Conservation (phyloP, 2,797 vertebrate genomes). For the Megalops cyprinoides region DNA sequence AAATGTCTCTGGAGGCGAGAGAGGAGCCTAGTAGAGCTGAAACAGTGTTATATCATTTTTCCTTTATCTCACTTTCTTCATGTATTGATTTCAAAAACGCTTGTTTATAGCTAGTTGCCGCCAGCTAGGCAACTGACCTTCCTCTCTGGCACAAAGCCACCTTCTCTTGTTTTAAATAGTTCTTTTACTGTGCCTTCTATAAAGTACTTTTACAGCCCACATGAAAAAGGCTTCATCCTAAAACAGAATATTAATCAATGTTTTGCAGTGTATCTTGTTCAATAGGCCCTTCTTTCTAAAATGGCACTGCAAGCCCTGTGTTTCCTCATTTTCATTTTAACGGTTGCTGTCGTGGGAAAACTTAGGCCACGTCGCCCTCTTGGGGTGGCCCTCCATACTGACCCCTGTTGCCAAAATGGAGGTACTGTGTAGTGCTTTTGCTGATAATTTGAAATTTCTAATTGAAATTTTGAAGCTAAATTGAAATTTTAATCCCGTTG, state of each 20-base stretch:
- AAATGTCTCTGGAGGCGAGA: not conserved
- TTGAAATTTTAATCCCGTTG: no score
- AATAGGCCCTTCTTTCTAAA: not conserved
- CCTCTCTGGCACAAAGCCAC: conserved; percentile 11
- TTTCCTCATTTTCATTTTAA: not conserved
- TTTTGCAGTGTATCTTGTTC: not conserved
- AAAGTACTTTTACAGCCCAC: not conserved
- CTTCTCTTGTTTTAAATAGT: not conserved
- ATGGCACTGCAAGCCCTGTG: not conserved
- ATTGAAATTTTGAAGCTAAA: no score
- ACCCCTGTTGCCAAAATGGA: not conserved
- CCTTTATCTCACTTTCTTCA: conserved; percentile 46
- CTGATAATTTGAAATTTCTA: not conserved
- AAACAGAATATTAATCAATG: not conserved
- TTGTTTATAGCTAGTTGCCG: conserved; percentile 65
- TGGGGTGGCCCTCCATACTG: conserved; percentile 9
- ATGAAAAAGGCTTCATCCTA: not conserved
- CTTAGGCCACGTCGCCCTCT: not conserved
- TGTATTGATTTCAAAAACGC: conserved; percentile 62
- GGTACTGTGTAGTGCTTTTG: not conserved
- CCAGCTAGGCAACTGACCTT: conserved; percentile 42
- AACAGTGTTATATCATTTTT: conserved; percentile 24
- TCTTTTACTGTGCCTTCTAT: not conserved
- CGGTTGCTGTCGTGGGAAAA: not conserved
- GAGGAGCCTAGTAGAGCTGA: not conserved